Percentiles rank a stretch among this genome's conserved stretches.
Conservation (phyloP, 2,113 vertebrate species). For the Burhinus bistriatus region DNA sequence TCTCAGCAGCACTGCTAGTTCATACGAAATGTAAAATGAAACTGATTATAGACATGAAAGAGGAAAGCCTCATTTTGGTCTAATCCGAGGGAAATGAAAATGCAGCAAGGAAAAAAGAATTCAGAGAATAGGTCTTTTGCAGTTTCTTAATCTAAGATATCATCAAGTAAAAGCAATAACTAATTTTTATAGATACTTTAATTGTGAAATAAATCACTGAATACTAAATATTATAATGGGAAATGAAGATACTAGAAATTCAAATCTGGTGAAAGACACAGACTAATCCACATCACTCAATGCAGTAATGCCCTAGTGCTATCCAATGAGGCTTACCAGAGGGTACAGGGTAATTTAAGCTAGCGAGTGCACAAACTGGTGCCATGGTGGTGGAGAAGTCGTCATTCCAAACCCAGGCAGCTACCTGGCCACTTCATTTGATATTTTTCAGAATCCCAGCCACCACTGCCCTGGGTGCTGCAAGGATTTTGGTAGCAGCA, state of each 20-base stretch:
- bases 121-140: neutral
- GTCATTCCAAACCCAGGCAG: neutral
- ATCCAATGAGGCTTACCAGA: neutral
- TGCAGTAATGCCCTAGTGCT: neutral
- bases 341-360: neutral
- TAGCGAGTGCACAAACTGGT: neutral
- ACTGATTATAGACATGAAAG: conserved; percentile 44
- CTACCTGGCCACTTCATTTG: neutral
- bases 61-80: conserved; percentile 1
- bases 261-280: neutral
- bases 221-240: neutral
- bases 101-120: neutral
- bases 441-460: neutral
- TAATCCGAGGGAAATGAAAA: conserved; percentile 25
- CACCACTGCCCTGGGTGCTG: neutral
- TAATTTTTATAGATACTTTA: neutral
- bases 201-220: neutral
- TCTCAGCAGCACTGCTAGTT: conserved; percentile 20
- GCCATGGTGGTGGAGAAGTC: rapidly evolving
- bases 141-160: neutral
- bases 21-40: conserved; percentile 28
- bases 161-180: neutral
- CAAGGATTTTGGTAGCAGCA: neutral
- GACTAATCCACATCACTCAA: neutral
- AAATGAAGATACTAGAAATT: neutral